Conservation (phyloP, 2,113 vertebrate genomes). For the Hippopotamus amphibius region DNA sequence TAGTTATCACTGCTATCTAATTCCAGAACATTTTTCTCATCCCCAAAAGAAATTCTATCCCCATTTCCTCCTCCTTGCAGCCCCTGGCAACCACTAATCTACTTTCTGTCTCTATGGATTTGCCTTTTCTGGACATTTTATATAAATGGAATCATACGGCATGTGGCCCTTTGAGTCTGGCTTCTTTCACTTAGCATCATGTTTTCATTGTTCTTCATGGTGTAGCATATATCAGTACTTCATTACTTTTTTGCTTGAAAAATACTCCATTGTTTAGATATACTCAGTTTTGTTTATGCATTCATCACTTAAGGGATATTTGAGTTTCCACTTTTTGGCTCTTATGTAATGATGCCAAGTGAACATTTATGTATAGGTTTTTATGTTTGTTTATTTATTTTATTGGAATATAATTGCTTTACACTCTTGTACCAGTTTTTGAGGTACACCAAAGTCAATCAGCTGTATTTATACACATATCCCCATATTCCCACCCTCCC, state of each 20-base stretch:
- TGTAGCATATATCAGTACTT: neutral
- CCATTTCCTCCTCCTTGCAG: neutral
- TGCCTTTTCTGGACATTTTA: neutral
- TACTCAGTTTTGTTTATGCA: neutral
- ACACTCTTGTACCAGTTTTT: too few species aligned
- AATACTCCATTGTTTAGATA: neutral
- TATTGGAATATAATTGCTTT: too few species aligned
- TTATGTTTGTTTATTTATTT: neutral
- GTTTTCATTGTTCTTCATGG: neutral
- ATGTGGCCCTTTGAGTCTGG: neutral
- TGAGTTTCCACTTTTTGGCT: neutral
- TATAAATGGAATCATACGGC: neutral
- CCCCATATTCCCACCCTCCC: too few species aligned
- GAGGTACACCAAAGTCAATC: too few species aligned
- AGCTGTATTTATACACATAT: too few species aligned
- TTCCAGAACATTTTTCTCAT: neutral
- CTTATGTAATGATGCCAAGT: neutral
- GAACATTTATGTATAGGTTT: neutral
- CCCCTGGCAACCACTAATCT: neutral
- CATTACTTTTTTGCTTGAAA: conserved; percentile 3
- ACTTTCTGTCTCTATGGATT: neutral
- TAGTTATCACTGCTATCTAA: neutral
- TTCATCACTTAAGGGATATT: neutral
- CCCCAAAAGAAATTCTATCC: neutral
- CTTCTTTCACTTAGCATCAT: neutral